Conservation (phyloP, 2,113 vertebrate genomes). For the Myrmophylax atrothorax region DNA sequence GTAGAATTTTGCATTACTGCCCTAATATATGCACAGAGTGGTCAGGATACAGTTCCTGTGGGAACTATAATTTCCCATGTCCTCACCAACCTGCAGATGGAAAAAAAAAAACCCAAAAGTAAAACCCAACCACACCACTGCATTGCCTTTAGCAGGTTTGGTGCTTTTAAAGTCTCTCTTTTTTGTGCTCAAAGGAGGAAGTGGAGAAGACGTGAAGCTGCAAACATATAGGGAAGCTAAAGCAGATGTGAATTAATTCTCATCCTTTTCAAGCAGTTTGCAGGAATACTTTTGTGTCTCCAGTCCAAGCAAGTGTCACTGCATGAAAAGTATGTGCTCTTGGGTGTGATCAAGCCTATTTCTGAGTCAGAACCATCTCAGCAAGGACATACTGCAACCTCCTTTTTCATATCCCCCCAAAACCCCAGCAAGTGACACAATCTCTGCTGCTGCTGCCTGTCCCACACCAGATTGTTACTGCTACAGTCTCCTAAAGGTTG, state of each 20-base stretch:
- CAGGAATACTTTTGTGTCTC: background rate
- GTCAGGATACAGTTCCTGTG: background rate
- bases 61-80: background rate
- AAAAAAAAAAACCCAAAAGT: conserved; percentile 14
- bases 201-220: background rate
- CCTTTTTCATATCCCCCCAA: background rate
- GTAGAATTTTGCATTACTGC: background rate
- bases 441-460: background rate
- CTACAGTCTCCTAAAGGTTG: background rate
- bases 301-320: background rate
- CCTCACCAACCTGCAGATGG: background rate
- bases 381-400: background rate
- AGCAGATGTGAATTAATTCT: background rate
- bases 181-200: background rate
- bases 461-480: background rate
- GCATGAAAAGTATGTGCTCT: background rate
- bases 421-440: background rate
- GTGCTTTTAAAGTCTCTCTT: background rate
- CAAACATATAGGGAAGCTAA: accelerated
- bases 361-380: background rate
- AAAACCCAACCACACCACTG: background rate
- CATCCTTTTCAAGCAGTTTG: background rate
- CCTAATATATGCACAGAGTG: background rate
- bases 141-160: background rate
- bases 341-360: background rate